These are phyloP conservation scores for Leiothrix lutea DNA, from an alignment of 2,113 vertebrate genomes.

Conservation along the genomic window DNA sequence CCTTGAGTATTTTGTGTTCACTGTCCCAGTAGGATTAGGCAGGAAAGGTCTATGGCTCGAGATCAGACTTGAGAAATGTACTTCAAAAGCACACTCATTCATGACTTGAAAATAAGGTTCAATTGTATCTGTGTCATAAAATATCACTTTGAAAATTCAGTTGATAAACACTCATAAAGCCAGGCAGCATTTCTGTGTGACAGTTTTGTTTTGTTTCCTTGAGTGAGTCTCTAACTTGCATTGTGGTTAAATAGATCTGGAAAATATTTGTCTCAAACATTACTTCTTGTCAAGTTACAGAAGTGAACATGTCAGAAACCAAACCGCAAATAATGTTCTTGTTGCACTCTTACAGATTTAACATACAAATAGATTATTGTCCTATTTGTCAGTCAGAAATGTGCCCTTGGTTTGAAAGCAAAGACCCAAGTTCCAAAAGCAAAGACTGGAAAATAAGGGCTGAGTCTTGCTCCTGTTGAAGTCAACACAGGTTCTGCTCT, in stretches of 20 bases:
- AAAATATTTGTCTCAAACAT: background rate
- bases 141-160: background rate
- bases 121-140: background rate
- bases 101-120: background rate
- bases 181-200: background rate
- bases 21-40: background rate
- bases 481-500: constrained; percentile 4
- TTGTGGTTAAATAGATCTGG: background rate
- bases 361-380: background rate
- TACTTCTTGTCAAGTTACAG: background rate
- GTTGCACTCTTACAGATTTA: background rate
- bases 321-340: background rate
- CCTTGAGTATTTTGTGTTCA: background rate
- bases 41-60: background rate
- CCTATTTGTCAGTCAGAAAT: background rate
- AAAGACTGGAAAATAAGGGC: background rate
- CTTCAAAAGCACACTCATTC: background rate
- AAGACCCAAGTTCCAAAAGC: background rate
- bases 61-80: background rate
- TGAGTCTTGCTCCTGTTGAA: background rate
- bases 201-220: background rate
- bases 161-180: background rate
- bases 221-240: background rate
- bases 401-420: background rate
- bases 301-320: background rate